These are phyloP conservation scores for Fabriciana adippe DNA, from an alignment of 2,888 invertebrate genomes.

Conservation along the genomic window DNA sequence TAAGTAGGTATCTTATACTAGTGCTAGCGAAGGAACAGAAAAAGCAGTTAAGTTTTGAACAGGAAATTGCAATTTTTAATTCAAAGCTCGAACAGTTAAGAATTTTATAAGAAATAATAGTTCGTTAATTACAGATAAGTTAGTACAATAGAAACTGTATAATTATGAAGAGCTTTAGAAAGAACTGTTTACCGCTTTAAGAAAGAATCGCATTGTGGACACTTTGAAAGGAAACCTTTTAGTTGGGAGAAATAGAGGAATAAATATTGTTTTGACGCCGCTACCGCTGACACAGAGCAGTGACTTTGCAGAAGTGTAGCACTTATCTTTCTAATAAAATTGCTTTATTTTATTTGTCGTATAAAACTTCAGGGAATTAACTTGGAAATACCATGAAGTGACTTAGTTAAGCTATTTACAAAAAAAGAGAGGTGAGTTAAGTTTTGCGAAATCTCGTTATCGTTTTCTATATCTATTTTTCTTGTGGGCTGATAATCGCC, in stretches of 20 bases:
- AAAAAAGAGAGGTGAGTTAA: too few species aligned
- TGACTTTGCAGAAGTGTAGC: not conserved
- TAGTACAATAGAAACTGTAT: conserved; percentile 20
- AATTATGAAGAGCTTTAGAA: conserved; percentile 23
- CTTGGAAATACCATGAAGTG: too few species aligned
- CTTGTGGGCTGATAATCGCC: too few species aligned
- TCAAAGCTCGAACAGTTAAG: conserved; percentile 6
- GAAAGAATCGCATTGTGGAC: conserved; percentile 29
- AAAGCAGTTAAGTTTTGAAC: conserved; percentile 1
- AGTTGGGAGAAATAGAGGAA: conserved; percentile 25
- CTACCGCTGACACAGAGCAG: not conserved
- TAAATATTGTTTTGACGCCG: conserved; percentile 30
- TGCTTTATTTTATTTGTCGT: too few species aligned
- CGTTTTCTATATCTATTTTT: too few species aligned
- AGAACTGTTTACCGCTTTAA: conserved; percentile 30
- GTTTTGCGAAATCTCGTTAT: too few species aligned
- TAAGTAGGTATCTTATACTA: too few species aligned
- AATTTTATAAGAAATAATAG: conserved; percentile 27
- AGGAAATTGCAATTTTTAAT: not conserved
- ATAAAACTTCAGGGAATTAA: too few species aligned
- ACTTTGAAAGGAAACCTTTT: conserved; percentile 30
- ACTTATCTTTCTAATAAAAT: too few species aligned
- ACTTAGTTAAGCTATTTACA: too few species aligned
- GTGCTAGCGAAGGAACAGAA: not conserved
- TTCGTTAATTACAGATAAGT: conserved; percentile 23